Conservation (phyloP, 2,888 invertebrate genomes). For the Drosophila suboccidentalis region DNA sequence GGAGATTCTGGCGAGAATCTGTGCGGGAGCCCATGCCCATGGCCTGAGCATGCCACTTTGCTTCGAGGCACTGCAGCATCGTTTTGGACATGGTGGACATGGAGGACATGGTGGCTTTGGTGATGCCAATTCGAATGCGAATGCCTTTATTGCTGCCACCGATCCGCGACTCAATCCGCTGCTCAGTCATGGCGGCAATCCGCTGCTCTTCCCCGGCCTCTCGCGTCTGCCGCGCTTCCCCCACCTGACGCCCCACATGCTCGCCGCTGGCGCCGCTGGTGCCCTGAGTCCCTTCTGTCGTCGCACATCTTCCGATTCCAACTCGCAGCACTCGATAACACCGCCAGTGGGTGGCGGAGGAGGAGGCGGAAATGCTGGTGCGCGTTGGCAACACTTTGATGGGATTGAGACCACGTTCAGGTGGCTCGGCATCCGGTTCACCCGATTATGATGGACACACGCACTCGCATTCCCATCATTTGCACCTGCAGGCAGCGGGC, state of each 20-base stretch:
- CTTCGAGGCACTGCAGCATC: slow-evolving; percentile 88
- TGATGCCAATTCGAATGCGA: slow-evolving; percentile 38
- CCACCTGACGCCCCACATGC: slow-evolving; percentile 85
- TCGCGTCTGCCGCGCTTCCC: slow-evolving; percentile 87
- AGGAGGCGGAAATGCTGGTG: slow-evolving; percentile 28
- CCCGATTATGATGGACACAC: slow-evolving; percentile 53
- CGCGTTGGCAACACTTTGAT: slow-evolving; percentile 50
- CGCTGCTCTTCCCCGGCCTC: slow-evolving; percentile 88
- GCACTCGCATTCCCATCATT: slow-evolving; percentile 9
- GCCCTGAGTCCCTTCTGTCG: slow-evolving; percentile 83
- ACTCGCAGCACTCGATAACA: slow-evolving; percentile 87
- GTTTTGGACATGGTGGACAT: slow-evolving; percentile 56
- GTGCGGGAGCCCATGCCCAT: slow-evolving; percentile 88
- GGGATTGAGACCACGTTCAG: slow-evolving; percentile 44
- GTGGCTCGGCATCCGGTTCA: slow-evolving; percentile 56
- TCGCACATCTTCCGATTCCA: slow-evolving; percentile 86
- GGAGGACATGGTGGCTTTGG: slow-evolving; percentile 26
- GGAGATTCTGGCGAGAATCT: slow-evolving; percentile 92
- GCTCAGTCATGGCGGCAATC: slow-evolving; percentile 87
- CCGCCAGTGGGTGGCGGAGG: slow-evolving; percentile 76
- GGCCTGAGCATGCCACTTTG: slow-evolving; percentile 87
- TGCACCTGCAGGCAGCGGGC: slow-evolving; percentile 26
- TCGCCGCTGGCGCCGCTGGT: slow-evolving; percentile 84
- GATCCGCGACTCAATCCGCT: slow-evolving; percentile 76
- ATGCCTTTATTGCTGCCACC: slow-evolving; percentile 68